Percentiles rank a stretch among this genome's conserved stretches.
Evolutionary conservation across 2,888 invertebrate genomes (phyloP).

Genomic region (Phalangium opilio): DNA sequence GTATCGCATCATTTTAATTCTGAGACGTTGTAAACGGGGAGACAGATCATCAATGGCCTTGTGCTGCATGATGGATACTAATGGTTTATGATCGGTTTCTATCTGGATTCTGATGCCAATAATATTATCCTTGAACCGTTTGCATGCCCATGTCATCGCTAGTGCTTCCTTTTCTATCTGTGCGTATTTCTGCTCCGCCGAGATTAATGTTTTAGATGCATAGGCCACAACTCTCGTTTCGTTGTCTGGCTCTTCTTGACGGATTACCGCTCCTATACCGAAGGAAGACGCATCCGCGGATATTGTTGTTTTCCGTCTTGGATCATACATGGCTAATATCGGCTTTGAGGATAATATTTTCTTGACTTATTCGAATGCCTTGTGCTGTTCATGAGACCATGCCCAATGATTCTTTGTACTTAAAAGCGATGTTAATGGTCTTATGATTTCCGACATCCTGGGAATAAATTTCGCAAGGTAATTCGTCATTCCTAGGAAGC

Average conservation of each 20-base stretch:
- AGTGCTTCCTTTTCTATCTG: conserved; percentile 31
- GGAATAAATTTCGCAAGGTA: neutral
- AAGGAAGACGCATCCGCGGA: conserved; percentile 20
- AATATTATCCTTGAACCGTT: conserved; percentile 27
- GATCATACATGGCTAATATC: too few species aligned
- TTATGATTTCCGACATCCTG: neutral
- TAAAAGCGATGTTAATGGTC: too few species aligned
- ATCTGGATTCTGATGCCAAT: conserved; percentile 24
- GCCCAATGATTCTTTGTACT: neutral
- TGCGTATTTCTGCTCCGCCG: conserved; percentile 26
- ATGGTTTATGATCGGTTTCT: conserved; percentile 30
- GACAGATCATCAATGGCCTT: conserved; percentile 27
- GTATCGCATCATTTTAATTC: conserved; percentile 25
- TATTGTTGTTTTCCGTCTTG: too few species aligned
- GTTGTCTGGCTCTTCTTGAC: conserved; percentile 21
- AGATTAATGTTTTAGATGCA: too few species aligned
- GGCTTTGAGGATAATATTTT: neutral
- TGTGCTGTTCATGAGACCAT: neutral
- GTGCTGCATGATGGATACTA: conserved; percentile 25
- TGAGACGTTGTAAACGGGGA: conserved; percentile 27
- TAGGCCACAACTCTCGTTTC: too few species aligned
- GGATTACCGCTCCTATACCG: conserved; percentile 23
- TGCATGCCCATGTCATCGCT: conserved; percentile 26
- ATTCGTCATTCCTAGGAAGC: neutral
- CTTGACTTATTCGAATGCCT: neutral